Conservation (phyloP, 2,888 invertebrate genomes). For the Eremobia ochroleuca region DNA sequence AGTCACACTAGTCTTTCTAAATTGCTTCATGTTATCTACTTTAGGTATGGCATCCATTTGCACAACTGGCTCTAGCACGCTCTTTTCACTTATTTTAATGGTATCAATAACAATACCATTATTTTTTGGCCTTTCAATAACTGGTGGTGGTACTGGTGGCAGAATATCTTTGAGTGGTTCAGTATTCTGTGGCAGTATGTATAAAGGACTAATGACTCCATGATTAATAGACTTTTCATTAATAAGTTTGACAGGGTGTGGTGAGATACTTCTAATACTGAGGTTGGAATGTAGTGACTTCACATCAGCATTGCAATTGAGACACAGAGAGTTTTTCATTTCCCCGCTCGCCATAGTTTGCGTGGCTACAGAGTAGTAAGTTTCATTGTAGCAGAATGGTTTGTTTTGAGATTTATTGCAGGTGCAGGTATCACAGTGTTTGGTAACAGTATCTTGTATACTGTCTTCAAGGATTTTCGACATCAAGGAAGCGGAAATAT, state of each 20-base stretch:
- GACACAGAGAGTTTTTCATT: conserved; percentile 89
- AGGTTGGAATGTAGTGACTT: conserved; percentile 85
- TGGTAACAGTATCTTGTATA: conserved; percentile 95
- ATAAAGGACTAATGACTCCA: conserved; percentile 77
- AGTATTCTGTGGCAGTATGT: conserved; percentile 79
- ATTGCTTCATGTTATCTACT: conserved; percentile 76
- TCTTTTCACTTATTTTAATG: conserved; percentile 73
- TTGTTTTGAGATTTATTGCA: conserved; percentile 92
- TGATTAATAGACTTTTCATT: conserved; percentile 80
- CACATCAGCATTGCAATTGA: conserved; percentile 92
- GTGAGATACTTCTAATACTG: conserved; percentile 85
- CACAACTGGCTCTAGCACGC: conserved; percentile 68
- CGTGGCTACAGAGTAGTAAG: conserved; percentile 92
- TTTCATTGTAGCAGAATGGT: conserved; percentile 90
- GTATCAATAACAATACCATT: conserved; percentile 72
- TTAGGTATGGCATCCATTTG: conserved; percentile 72
- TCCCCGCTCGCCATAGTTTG: conserved; percentile 91
- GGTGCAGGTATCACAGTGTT: conserved; percentile 96
- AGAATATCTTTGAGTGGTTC: conserved; percentile 69
- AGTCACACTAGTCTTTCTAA: conserved; percentile 76
- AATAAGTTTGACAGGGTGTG: conserved; percentile 80
- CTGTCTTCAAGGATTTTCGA: conserved; percentile 97
- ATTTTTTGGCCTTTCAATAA: conserved; percentile 71
- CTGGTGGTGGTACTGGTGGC: conserved; percentile 59
- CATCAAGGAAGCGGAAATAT: conserved; percentile 96